A percentile compares a stretch with the other conserved stretches of the same genome.
Conservation (phyloP, 2,113 vertebrate species). For the Condylura cristata region DNA sequence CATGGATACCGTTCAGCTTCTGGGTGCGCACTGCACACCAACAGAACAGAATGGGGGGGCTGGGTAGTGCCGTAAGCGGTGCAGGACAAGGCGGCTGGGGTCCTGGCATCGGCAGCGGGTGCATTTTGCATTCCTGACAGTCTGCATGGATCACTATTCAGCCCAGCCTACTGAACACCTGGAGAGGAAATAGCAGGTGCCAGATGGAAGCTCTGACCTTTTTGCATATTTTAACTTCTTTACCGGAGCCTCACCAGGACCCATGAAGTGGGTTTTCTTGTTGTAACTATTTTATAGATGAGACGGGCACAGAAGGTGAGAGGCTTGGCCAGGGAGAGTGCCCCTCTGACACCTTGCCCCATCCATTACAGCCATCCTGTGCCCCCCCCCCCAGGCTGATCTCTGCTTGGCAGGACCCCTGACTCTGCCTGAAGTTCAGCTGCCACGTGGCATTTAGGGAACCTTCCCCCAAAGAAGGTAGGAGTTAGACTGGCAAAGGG, state of each 20-base stretch:
- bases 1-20: background rate
- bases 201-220: too few species aligned
- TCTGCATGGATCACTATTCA: accelerated
- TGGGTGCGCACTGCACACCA: background rate
- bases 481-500: background rate
- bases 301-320: background rate
- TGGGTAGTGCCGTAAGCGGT: accelerated
- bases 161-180: background rate
- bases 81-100: accelerated
- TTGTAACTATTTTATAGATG: background rate
- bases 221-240: background rate
- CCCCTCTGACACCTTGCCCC: background rate
- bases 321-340: background rate
- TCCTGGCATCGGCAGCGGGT: accelerated
- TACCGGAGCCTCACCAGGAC: background rate
- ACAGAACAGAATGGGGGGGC: background rate
- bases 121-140: background rate
- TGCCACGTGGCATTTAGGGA: background rate
- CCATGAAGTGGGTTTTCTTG: too few species aligned
- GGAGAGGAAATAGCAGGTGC: too few species aligned
- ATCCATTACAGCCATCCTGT: background rate
- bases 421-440: background rate
- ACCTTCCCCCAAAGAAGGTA: background rate
- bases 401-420: too few species aligned
- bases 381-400: background rate